Evolutionary conservation across 2,797 vertebrate species (phyloP), one percentile per base, ranked within the genome.

Genomic region (Mastacembelus armatus): DNA sequence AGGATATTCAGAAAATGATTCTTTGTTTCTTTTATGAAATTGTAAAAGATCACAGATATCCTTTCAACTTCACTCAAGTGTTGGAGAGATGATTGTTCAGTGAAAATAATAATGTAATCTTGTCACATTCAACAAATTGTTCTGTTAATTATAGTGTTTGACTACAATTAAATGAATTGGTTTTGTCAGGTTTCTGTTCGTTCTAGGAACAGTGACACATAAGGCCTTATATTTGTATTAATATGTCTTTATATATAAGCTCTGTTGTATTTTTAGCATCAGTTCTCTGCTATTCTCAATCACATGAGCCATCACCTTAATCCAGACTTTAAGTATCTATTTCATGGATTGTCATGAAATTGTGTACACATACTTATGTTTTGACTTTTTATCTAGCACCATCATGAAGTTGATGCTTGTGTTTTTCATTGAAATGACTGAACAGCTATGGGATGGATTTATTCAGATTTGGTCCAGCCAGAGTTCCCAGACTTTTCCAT

Each of bases 101-200:
- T 63, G 72, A 81, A 80, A 86, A 88, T 81, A 75, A 85, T 80
- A 88, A 85, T 77, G 74, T 87, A 69, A 81, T 85, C 60, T 55
- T 86, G 89, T 86, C 86, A 80, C 58, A 52, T 8, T 74, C 52
- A 83, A 64, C 52, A 71, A 61, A 80, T 86, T 89, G 79, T 91
- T 86, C 75, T 14, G 63, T 74, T 91, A 90, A 89, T 89, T 86
- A 87, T 68, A 88, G 87, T 90, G 85, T 90, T 89, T 86, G 71
- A 72, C 63, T 85, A 79, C 78, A 76, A 77, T 81, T 77, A 81
- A 75, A 81, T 83, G 55, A 76, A 83, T 78, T 80, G 55, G 68
- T 81, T 91, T 77, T 85, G 72, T 84, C 80, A 79, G 66, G 66
- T 81, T 78, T 77, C 66, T 72, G 48, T 54, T 80, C 62, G 59